phyloP scores from a whole-genome alignment of 2,888 invertebrate species.

The Microctonus brassicae region DNA sequence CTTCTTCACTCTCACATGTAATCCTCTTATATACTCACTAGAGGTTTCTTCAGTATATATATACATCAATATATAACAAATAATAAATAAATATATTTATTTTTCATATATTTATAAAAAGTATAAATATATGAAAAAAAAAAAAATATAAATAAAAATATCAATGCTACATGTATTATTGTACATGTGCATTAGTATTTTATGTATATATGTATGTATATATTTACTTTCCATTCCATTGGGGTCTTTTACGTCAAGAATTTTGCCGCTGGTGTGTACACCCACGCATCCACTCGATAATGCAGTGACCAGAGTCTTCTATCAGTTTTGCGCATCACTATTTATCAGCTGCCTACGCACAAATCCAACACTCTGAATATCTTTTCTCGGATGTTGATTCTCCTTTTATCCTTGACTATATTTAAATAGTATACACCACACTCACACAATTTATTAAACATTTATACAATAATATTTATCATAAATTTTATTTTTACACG shows the following conservation, averaged over 20 bases:
- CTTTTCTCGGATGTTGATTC: neutral
- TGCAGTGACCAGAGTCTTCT: constrained; percentile 38
- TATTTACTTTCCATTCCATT: neutral
- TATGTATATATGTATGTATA: neutral
- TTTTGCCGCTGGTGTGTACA: constrained; percentile 47
- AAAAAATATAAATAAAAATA: too few relatives aligned
- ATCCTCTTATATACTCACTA: neutral
- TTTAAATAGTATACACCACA: neutral
- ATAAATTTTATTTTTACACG: too few relatives aligned
- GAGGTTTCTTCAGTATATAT: neutral
- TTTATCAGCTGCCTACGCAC: constrained; percentile 10
- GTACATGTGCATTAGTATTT: too few relatives aligned
- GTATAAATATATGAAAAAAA: neutral
- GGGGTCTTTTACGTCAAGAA: constrained; percentile 37
- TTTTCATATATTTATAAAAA: too few relatives aligned
- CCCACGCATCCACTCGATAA: constrained; percentile 50
- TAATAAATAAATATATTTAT: too few relatives aligned
- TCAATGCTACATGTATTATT: too few relatives aligned
- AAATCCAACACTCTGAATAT: neutral
- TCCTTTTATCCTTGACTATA: neutral
- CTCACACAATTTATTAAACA: neutral
- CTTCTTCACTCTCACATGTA: neutral
- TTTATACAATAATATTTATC: neutral
- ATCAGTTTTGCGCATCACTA: constrained; percentile 24
- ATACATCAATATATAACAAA: too few relatives aligned